Evolutionary conservation across 1,140 invertebrate species (phyloP).

Genomic region (Drosophila setifemur): DNA sequence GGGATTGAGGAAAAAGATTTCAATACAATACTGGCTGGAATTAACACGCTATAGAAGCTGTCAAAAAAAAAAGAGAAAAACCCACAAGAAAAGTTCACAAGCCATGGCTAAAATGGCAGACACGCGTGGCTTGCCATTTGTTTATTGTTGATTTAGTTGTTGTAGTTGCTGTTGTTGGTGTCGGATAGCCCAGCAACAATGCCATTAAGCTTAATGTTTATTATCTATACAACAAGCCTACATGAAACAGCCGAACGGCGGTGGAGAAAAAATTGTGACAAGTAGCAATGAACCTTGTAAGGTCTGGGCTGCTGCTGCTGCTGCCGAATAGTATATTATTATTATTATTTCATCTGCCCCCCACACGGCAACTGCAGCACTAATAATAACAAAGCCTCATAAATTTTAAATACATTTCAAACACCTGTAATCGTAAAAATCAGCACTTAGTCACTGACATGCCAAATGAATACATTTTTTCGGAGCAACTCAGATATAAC

Average conservation of each 20-base stretch:
- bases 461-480: conserved; percentile 6
- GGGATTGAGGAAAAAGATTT: conserved; percentile 32
- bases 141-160: conserved; percentile 41
- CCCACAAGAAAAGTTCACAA: conserved; percentile 51
- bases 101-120: conserved; percentile 68
- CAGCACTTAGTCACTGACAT: conserved; percentile 20
- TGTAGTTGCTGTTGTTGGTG: conserved; percentile 26
- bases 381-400: conserved; percentile 41
- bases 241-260: conserved; percentile 38
- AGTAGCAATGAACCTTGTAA: conserved; percentile 76
- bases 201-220: conserved; percentile 70
- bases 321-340: conserved; percentile 8
- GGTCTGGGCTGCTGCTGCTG: conserved; percentile 56
- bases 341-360: conserved; percentile 28
- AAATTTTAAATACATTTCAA: conserved; percentile 61
- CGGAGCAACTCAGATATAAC: conserved; percentile 9
- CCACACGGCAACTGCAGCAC: conserved; percentile 7
- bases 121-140: conserved; percentile 62
- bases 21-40: conserved; percentile 50
- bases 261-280: conserved; percentile 54
- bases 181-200: conserved; percentile 48
- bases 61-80: conserved; percentile 35
- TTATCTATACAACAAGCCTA: conserved; percentile 67
- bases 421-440: conserved; percentile 39
- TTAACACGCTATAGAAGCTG: conserved; percentile 61